Evolutionary conservation across 2,797 vertebrate genomes (phyloP).

Genomic region (Darevskia mixta): DNA sequence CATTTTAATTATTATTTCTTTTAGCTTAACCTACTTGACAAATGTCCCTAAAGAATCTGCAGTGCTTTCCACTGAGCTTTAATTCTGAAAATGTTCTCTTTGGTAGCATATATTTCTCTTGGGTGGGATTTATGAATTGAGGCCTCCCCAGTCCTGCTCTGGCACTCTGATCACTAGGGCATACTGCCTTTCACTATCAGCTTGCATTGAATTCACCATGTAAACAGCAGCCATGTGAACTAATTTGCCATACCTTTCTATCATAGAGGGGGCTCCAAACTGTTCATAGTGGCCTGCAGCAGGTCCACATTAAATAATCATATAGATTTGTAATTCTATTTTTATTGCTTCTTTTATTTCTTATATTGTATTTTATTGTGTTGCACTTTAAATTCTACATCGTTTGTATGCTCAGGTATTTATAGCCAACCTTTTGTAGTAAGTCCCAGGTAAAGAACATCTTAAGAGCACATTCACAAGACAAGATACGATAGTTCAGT

Average conservation of each 20-base stretch:
- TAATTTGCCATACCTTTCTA: not conserved
- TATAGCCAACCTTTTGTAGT: not conserved
- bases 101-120: not conserved
- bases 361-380: too few relatives aligned
- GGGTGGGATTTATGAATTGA: not conserved
- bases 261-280: too few relatives aligned
- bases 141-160: not conserved
- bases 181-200: too few relatives aligned
- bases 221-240: not conserved
- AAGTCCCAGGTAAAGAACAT: not conserved
- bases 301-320: too few relatives aligned
- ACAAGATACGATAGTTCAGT: accelerated
- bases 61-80: constrained; percentile 7
- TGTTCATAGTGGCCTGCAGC: too few relatives aligned
- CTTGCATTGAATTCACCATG: not conserved
- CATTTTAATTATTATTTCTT: constrained; percentile 33
- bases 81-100: constrained; percentile 1
- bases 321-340: too few relatives aligned
- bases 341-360: too few relatives aligned
- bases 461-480: not conserved
- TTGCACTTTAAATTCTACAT: too few relatives aligned
- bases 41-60: constrained; percentile 42
- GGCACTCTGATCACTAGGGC: too few relatives aligned
- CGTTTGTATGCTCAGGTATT: not conserved
- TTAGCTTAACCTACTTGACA: constrained; percentile 3